Base-by-base conservation (phyloP, 2,888 invertebrate genomes). In the Glaucopsyche alexis region DNA sequence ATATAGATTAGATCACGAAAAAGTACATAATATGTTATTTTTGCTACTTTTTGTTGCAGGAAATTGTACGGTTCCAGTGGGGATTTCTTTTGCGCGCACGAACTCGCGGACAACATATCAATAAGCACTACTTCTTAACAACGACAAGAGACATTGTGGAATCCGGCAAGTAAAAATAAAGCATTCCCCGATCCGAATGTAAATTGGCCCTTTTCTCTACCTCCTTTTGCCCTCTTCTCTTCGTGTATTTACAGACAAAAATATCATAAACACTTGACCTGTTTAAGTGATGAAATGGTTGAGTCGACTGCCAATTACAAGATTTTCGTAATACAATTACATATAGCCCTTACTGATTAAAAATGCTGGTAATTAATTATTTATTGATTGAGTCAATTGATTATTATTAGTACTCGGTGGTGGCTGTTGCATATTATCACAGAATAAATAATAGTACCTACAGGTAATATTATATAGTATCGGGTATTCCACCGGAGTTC, bases 91-190 rank as follows among this genome's bases (percentile, higher is more conserved):
- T 29, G 29, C 29, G 1, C 29, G 29, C 29, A 29, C 1, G 29
- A 29, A 29, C 3, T 29, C 29, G 29, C 29, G 4, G 29, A 4
- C 29, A 29, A 19, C 47, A 29, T 19, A 47, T 42, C 6, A 47
- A 11, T 1, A 7, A 42, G 11, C 13, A 7, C 7, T 13, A 13
- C 70, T 40, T 40, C 19, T 66, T 72, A 72, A 67, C 71, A 71
- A 67, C 73, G 40, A 71, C 19, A 55, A 55, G 66, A 72, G 74
- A 49, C 70, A 71, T 40, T 74, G 64, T 75, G 74, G 74, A 74
- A 74, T 75, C 72, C 52, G 72, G 74, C 74, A 75, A 29, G 74
- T 74, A 75, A 75, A 75, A 75, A 75, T 73, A 72, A 67, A 69
- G 72, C 72, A 60, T 72, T 69, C 72, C 71, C 67, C 67, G 72